Conservation (phyloP, 2,797 vertebrate genomes). For the Antennarius maculatus region DNA sequence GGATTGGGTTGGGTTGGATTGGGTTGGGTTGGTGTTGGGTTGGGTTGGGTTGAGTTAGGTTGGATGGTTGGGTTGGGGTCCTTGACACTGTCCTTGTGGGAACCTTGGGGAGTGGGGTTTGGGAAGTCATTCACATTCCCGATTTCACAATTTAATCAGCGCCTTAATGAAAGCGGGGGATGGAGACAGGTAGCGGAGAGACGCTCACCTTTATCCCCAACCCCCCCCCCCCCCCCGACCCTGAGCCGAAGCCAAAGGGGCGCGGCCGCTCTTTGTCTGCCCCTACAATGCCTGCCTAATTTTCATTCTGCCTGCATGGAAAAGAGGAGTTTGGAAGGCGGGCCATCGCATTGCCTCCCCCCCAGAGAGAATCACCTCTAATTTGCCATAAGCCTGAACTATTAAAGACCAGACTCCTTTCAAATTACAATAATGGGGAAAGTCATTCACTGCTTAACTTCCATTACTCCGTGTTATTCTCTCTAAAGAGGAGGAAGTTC, state of each 20-base stretch:
- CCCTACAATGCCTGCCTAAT: slow-evolving; percentile 84
- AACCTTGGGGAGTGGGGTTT: slow-evolving; percentile 76
- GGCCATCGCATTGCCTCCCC: slow-evolving; percentile 72
- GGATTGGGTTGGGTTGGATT: too few species aligned
- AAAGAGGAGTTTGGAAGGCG: slow-evolving; percentile 44
- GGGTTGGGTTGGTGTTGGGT: too few species aligned
- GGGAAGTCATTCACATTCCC: slow-evolving; percentile 79
- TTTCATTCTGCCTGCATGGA: slow-evolving; percentile 69
- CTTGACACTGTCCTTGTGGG: slow-evolving; percentile 82
- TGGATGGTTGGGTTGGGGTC: slow-evolving; percentile 48
- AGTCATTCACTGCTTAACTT: slow-evolving; percentile 85
- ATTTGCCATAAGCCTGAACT: slow-evolving; percentile 88
- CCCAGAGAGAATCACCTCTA: slow-evolving; percentile 86
- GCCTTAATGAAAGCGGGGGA: slow-evolving; percentile 76
- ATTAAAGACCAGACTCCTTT: slow-evolving; percentile 89
- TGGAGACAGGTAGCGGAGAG: slow-evolving; percentile 40
- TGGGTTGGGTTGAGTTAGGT: too few species aligned
- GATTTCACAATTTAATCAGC: slow-evolving; percentile 87
- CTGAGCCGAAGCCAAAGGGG: slow-evolving; percentile 74
- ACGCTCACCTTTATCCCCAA: slow-evolving; percentile 73
- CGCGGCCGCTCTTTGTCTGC: slow-evolving; percentile 79
- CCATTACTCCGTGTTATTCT: slow-evolving; percentile 74
- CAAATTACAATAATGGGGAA: slow-evolving; percentile 88
- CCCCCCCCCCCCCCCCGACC: too few species aligned
- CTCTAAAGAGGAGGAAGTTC: slow-evolving; percentile 62